Evolutionary conservation across 2,888 invertebrate genomes (phyloP).

Genomic region (Temnothorax unifasciatus): DNA sequence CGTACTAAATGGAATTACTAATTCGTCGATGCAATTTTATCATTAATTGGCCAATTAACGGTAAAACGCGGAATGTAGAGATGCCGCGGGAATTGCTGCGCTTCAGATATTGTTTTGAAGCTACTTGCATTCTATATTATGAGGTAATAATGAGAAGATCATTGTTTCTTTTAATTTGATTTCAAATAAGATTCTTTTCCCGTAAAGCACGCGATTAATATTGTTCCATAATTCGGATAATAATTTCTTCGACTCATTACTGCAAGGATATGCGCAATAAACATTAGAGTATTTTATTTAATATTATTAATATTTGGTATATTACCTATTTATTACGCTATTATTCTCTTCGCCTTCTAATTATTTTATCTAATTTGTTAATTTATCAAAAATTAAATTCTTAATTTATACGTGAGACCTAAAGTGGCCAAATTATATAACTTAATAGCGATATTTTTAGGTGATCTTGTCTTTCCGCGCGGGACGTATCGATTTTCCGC

Average conservation of each 20-base stretch:
- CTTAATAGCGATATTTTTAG: slow-evolving; percentile 50
- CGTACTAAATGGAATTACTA: slow-evolving; percentile 73
- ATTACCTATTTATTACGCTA: not conserved
- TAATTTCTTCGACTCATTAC: not conserved
- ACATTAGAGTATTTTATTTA: too few relatives aligned
- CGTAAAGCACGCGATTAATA: not conserved
- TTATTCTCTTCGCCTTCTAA: not conserved
- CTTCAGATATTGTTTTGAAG: slow-evolving; percentile 20
- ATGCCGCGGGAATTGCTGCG: slow-evolving; percentile 25
- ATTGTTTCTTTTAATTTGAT: not conserved
- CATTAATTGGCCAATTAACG: slow-evolving; percentile 57
- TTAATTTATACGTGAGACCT: not conserved
- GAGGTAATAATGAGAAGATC: not conserved
- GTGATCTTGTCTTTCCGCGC: slow-evolving; percentile 14
- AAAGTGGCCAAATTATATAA: slow-evolving; percentile 60
- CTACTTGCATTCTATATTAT: not conserved
- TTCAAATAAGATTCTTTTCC: not conserved
- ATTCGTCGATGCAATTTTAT: slow-evolving; percentile 69
- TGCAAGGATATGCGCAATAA: not conserved
- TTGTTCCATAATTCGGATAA: not conserved
- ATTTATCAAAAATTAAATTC: not conserved
- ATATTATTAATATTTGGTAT: not conserved
- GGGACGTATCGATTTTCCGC: slow-evolving; percentile 15
- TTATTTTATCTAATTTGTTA: not conserved
- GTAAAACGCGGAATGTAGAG: not conserved